These are phyloP conservation scores for Drosophila pseudotalamancana DNA, from an alignment of 2,888 invertebrate genomes.

Conservation along the genomic window DNA sequence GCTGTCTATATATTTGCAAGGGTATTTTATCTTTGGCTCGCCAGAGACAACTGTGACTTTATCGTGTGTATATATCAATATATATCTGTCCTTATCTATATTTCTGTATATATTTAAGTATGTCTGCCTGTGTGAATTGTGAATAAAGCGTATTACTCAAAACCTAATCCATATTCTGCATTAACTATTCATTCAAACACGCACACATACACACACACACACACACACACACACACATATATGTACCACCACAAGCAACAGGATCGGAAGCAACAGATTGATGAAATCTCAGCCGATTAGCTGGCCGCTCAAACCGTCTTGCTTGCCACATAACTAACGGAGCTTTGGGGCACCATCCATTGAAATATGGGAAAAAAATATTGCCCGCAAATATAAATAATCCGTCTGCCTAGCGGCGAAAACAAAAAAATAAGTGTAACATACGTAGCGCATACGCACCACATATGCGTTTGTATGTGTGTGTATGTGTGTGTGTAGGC, in stretches of 20 bases:
- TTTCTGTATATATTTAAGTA: conserved; percentile 39
- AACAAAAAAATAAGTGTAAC: neutral
- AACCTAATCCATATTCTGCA: conserved; percentile 11
- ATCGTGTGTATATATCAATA: conserved; percentile 22
- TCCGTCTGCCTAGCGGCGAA: conserved; percentile 48
- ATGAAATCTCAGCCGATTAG: conserved; percentile 41
- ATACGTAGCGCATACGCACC: neutral
- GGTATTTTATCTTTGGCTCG: neutral
- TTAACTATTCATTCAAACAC: conserved; percentile 9
- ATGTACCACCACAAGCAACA: neutral
- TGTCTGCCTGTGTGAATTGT: conserved; percentile 48
- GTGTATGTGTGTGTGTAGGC: neutral
- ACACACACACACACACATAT: neutral
- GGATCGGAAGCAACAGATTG: conserved; percentile 45
- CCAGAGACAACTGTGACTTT: neutral
- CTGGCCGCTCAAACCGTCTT: neutral
- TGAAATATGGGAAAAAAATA: conserved; percentile 19
- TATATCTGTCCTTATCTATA: conserved; percentile 19
- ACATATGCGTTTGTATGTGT: neutral
- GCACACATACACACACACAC: neutral
- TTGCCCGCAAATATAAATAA: conserved; percentile 70
- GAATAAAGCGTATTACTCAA: conserved; percentile 69
- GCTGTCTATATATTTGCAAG: too few species aligned
- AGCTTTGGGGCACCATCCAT: conserved; percentile 24
- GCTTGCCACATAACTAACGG: conserved; percentile 31